Evolutionary conservation across 2,113 vertebrate genomes (phyloP).

Genomic region (Oxyruncus cristatus): DNA sequence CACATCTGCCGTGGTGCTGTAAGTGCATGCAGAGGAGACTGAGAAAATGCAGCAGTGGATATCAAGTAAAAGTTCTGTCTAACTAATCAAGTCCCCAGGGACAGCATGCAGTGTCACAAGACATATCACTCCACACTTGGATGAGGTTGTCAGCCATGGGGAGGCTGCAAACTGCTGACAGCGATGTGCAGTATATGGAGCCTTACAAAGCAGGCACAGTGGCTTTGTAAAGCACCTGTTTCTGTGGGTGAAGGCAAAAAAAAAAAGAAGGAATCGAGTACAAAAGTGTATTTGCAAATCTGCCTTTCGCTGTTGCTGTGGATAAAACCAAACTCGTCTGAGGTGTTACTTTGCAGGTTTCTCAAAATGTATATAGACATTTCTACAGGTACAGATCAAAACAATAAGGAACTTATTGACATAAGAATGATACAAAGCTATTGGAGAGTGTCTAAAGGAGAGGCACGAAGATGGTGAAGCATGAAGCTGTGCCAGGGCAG

Average conservation of each 20-base stretch:
- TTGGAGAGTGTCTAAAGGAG: background rate
- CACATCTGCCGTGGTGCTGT: constrained; percentile 64
- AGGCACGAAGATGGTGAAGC: background rate
- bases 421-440: background rate
- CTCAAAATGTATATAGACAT: background rate
- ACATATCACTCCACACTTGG: constrained; percentile 8
- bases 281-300: background rate
- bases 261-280: background rate
- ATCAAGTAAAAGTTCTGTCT: constrained; percentile 38
- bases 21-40: constrained; percentile 54
- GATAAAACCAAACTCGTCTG: background rate
- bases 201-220: background rate
- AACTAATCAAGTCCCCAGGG: constrained; percentile 53
- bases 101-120: background rate
- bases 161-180: constrained; percentile 25
- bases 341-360: background rate
- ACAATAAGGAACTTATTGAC: background rate
- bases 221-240: background rate
- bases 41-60: constrained; percentile 10
- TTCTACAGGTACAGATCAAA: background rate
- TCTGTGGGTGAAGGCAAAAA: background rate
- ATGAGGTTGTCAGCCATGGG: constrained; percentile 40
- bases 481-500: background rate
- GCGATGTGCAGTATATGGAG: background rate
- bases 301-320: background rate